These are phyloP conservation scores for Atrina japonica DNA, from an alignment of 2,888 invertebrate species.

Conservation along the genomic window DNA sequence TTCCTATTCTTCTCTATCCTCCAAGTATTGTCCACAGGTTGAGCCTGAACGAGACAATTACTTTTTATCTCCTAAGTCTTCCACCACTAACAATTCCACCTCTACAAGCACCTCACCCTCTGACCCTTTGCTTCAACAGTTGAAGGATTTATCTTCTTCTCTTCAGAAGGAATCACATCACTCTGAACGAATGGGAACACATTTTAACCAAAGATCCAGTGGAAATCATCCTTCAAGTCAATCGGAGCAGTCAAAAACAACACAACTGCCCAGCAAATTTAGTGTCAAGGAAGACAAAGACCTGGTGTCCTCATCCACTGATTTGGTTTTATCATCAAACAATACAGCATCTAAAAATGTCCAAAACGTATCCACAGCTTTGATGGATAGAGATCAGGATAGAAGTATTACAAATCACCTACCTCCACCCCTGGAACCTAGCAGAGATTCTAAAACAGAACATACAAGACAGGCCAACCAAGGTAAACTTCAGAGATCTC, in stretches of 20 bases:
- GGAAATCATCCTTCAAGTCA: not conserved
- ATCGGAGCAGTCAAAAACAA: not conserved
- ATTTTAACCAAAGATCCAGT: slow-evolving; percentile 9
- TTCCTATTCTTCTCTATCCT: not conserved
- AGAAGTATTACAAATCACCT: not conserved
- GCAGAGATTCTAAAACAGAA: not conserved
- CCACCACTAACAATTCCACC: slow-evolving; percentile 4
- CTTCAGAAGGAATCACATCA: slow-evolving; percentile 8
- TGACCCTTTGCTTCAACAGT: slow-evolving; percentile 25
- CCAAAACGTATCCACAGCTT: not conserved
- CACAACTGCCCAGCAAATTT: not conserved
- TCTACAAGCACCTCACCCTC: not conserved
- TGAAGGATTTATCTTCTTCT: slow-evolving; percentile 18
- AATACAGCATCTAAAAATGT: not conserved
- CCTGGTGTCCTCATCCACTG: not conserved
- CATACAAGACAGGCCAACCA: not conserved
- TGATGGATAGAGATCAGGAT: no score
- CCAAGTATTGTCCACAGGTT: slow-evolving; percentile 1
- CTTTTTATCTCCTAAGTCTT: slow-evolving; percentile 7
- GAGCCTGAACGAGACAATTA: slow-evolving; percentile 22
- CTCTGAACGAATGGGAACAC: slow-evolving; percentile 8
- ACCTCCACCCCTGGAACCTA: slow-evolving; percentile 28
- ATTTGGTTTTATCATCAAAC: not conserved
- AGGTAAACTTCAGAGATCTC: not conserved
- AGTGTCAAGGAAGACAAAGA: not conserved